Conservation (phyloP, 2,113 vertebrate species). For the Martes martes region DNA sequence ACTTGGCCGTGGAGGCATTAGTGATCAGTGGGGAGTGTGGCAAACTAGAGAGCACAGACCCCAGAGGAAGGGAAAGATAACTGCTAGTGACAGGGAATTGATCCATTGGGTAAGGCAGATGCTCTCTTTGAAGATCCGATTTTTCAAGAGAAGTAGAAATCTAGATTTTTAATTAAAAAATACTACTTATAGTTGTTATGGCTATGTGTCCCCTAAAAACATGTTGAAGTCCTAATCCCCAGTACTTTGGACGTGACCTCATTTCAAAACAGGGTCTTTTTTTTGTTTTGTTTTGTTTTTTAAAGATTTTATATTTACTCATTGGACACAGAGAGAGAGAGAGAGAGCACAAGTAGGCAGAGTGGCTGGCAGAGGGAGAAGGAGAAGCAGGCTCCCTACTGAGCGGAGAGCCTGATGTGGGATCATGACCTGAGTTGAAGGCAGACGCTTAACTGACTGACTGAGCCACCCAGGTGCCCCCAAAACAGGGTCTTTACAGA, state of each 20-base stretch:
- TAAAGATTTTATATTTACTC: background rate
- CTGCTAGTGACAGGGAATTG: background rate
- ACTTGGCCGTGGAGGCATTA: background rate
- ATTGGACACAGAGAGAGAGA: background rate
- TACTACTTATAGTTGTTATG: background rate
- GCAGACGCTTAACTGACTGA: background rate
- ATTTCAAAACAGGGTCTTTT: constrained; percentile 3
- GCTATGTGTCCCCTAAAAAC: background rate
- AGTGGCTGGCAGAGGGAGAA: background rate
- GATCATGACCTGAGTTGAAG: background rate
- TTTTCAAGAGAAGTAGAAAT: constrained; percentile 1
- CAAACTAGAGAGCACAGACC: background rate
- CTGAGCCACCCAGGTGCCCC: background rate
- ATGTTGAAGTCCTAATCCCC: background rate
- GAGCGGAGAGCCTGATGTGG: background rate
- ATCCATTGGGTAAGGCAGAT: background rate
- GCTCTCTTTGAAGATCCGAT: background rate
- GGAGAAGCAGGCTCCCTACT: background rate
- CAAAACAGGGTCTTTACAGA: background rate
- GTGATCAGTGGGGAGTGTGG: background rate
- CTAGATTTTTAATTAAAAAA: background rate
- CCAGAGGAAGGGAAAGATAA: background rate
- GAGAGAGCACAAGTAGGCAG: background rate
- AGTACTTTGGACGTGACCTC: background rate
- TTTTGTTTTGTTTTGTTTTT: too few species aligned